These are phyloP conservation scores for Poecilia velifera DNA, from an alignment of 2,797 vertebrate species.

Conservation along the genomic window DNA sequence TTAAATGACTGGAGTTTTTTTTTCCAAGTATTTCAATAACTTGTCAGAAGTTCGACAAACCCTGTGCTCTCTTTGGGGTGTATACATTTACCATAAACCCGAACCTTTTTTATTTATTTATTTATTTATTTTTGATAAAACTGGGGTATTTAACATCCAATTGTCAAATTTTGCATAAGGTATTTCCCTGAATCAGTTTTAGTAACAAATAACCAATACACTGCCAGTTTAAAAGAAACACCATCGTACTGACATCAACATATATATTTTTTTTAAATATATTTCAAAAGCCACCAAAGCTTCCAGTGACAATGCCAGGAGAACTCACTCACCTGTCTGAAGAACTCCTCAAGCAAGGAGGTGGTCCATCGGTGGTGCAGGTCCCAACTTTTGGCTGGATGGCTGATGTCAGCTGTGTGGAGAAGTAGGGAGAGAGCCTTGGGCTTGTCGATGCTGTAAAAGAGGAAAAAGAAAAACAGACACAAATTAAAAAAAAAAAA, in stretches of 20 bases:
- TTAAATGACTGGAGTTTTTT: neutral
- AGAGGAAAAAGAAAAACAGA: constrained; percentile 4
- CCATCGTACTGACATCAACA: neutral
- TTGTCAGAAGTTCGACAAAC: neutral
- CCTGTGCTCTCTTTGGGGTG: neutral
- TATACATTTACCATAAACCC: neutral
- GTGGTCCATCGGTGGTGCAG: constrained; percentile 97
- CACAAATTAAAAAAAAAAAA: neutral
- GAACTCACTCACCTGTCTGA: constrained; percentile 90
- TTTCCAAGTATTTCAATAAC: neutral
- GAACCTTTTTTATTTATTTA: too few relatives aligned
- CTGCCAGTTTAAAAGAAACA: neutral
- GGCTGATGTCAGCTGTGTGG: constrained; percentile 98
- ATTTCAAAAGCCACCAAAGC: neutral
- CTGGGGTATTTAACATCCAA: neutral
- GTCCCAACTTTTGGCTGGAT: constrained; percentile 96
- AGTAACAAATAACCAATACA: neutral
- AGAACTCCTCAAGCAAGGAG: constrained; percentile 96
- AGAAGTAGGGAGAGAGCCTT: constrained; percentile 96
- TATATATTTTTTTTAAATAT: neutral
- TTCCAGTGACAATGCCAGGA: neutral
- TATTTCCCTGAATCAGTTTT: neutral
- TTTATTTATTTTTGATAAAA: neutral
- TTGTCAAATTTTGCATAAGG: neutral
- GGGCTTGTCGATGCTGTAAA: constrained; percentile 93